Base-by-base conservation (phyloP, 1,140 invertebrate species). In the Diabrotica undecimpunctata region DNA sequence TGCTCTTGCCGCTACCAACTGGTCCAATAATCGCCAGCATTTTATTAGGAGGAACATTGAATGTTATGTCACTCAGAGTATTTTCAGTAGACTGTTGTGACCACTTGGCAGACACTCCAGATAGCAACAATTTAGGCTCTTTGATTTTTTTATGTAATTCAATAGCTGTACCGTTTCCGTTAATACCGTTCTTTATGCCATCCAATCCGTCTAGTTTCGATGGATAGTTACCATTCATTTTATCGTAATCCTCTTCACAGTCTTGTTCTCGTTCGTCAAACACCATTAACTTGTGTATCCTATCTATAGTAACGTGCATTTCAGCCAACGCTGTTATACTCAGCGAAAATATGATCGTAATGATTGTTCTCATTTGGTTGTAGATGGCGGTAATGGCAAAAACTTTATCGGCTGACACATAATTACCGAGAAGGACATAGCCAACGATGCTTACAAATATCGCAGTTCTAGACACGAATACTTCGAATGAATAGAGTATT, bases 1-100 rank as follows among this genome's bases (percentile, higher is more conserved):
- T 92, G 37, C 87, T 89, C 82, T 95, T 96, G 11, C 93, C 92
- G 10, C 89, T 83, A 11, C 93, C 93, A 13, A 96, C 90, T 52
- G 89, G 85, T 35, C 93, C 94, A 59, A 93, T 87, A 0, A 94
- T 78, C n/a, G 88, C 88, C 50, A 89, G 73, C 54, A 93, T 82
- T 75, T 91, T 82, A 63, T 69, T 72, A 6, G 69, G 63, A 38
- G 54, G 65, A 12, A 77, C 65, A 53, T 63, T 63, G 7, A 78
- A 54, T 64, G 66, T 72, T 12, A 78, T 72, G 64, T 75, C 64
- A 41, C 64, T 67, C 61, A 77, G 67, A 41, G 72, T 77, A 62
- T 75, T 64, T 59, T 76, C 75, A 11, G 51, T 57, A 7, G 61
- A 54, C 11, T 76, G 73, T 36, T 66, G 62, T 8, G 37, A 39